Evolutionary conservation across 2,797 vertebrate species (phyloP).

Genomic region (Luscinia megarhynchos): DNA sequence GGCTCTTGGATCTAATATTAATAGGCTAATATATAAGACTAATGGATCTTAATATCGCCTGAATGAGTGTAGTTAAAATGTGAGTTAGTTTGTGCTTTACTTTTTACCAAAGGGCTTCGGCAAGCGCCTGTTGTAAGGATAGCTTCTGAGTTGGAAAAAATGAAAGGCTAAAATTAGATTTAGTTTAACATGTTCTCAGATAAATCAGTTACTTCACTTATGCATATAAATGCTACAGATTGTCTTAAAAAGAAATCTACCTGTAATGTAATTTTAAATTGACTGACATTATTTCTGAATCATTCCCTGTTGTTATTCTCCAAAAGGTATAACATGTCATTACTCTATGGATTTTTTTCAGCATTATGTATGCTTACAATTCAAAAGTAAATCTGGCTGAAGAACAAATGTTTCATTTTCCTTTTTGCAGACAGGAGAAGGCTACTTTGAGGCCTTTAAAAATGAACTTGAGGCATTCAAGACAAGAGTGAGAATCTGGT

Average conservation of each 20-base stretch:
- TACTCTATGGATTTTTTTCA: not conserved
- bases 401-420: not conserved
- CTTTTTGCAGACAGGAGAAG: conserved; percentile 87
- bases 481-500: conserved; percentile 85
- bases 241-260: not conserved
- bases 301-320: not conserved
- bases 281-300: not conserved
- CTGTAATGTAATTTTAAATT: not conserved
- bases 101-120: not conserved
- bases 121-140: not conserved
- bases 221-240: not conserved
- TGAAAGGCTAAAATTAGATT: not conserved
- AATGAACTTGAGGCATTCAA: conserved; percentile 94
- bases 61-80: not conserved
- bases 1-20: not conserved
- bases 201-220: not conserved
- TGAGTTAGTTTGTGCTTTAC: not conserved
- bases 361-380: not conserved
- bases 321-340: not conserved
- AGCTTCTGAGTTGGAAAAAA: not conserved
- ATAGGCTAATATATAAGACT: not conserved
- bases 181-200: not conserved
- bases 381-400: not conserved
- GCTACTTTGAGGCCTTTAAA: conserved; percentile 94
- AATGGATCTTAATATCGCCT: not conserved